Evolutionary conservation across 2,888 invertebrate species (phyloP).

Genomic region (Cryptocheilus praepositus): DNA sequence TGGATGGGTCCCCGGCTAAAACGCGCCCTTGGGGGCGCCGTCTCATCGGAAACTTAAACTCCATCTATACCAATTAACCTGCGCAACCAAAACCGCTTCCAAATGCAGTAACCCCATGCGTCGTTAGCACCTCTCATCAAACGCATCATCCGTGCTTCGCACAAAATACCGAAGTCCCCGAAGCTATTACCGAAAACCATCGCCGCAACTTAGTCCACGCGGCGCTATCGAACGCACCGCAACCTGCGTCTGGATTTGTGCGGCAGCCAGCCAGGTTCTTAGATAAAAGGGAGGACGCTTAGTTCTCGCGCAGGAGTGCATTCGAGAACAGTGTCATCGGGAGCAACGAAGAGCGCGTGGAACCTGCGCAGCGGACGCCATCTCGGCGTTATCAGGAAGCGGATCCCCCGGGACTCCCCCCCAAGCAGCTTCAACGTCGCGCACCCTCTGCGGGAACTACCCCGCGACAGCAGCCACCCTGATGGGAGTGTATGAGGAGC

Average conservation of each 20-base stretch:
- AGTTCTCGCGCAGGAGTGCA: constrained; percentile 22
- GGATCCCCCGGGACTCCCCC: constrained; percentile 75
- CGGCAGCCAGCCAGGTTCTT: neutral
- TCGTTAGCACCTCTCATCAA: no score
- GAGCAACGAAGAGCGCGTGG: constrained; percentile 25
- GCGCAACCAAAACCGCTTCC: no score
- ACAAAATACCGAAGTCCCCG: no score
- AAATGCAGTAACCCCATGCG: no score
- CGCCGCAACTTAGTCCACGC: no score
- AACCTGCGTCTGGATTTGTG: no score
- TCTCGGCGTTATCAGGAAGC: constrained; percentile 75
- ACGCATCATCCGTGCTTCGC: no score
- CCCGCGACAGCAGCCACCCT: constrained; percentile 77
- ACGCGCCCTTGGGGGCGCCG: constrained; percentile 46
- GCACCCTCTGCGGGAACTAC: constrained; percentile 71
- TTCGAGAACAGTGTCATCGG: constrained; percentile 13
- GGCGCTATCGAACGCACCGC: no score
- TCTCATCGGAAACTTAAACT: no score
- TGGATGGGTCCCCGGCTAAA: neutral
- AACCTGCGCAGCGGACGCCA: constrained; percentile 71
- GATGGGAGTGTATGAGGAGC: constrained; percentile 95
- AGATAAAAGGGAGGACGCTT: constrained; percentile 32
- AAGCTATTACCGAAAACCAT: no score
- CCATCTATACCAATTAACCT: no score
- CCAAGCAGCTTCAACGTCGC: constrained; percentile 69